These are phyloP conservation scores for Parazoanthus atlanticus DNA, from an alignment of 92 coral and sea anemone species.

Conservation along the genomic window DNA sequence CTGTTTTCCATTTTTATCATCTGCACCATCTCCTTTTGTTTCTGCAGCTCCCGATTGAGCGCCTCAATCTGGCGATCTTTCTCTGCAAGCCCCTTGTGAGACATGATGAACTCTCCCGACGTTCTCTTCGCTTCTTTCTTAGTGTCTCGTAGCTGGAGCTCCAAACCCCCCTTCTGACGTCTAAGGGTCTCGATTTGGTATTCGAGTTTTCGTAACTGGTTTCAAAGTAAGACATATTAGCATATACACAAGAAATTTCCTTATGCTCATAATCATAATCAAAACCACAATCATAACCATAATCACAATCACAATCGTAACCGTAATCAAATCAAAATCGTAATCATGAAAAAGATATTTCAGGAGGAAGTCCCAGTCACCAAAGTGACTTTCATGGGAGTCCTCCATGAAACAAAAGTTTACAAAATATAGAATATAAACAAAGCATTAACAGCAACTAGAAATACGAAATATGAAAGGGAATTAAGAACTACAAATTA, in stretches of 20 bases:
- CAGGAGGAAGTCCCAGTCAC: too few relatives aligned
- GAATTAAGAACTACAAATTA: too few relatives aligned
- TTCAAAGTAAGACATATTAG: neutral
- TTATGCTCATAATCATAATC: too few relatives aligned
- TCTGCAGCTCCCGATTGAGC: constrained; percentile 33
- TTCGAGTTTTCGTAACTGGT: constrained; percentile 58
- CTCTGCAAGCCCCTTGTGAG: constrained; percentile 14
- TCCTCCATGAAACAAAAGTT: too few relatives aligned
- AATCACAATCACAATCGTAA: too few relatives aligned
- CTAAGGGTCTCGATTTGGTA: constrained; percentile 39
- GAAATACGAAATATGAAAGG: too few relatives aligned
- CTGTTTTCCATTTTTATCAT: neutral
- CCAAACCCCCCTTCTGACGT: constrained; percentile 32
- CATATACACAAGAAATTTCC: neutral
- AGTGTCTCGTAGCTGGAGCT: constrained; percentile 20
- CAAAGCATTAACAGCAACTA: too few relatives aligned
- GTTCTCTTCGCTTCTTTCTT: constrained; percentile 28
- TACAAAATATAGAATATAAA: too few relatives aligned
- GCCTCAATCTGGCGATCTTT: constrained; percentile 43
- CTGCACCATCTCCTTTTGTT: constrained; percentile 18
- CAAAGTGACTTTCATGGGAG: too few relatives aligned
- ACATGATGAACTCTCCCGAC: constrained; percentile 34
- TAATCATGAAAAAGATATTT: too few relatives aligned
- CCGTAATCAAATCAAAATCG: too few relatives aligned
- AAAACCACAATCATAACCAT: too few relatives aligned